These are phyloP conservation scores for Campylorhamphus procurvoides DNA, from an alignment of 2,113 vertebrate species.

Conservation along the genomic window DNA sequence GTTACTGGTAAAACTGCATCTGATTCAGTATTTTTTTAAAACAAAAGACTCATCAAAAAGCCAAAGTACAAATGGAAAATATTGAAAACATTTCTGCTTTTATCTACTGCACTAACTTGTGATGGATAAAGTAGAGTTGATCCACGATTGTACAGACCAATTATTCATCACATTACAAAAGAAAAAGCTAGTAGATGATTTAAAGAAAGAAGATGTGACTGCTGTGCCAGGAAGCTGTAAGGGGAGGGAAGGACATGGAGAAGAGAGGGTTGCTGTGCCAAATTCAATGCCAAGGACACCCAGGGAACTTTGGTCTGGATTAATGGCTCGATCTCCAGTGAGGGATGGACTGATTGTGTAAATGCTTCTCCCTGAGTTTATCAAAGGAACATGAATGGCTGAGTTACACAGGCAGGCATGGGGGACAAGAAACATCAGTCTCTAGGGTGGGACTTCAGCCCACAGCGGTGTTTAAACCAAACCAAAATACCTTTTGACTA, in stretches of 20 bases:
- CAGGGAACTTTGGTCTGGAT: neutral
- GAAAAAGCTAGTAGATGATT: neutral
- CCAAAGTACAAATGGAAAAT: neutral
- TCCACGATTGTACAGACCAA: neutral
- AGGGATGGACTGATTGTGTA: neutral
- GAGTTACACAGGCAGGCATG: neutral
- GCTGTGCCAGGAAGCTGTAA: neutral
- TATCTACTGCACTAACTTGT: neutral
- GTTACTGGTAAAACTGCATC: neutral
- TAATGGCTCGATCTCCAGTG: rapidly evolving
- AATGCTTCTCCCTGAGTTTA: neutral
- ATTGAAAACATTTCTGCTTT: neutral
- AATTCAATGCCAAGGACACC: neutral
- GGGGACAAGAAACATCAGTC: neutral
- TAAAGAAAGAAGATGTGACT: neutral
- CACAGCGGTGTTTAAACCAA: neutral
- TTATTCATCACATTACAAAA: neutral
- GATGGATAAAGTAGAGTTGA: neutral
- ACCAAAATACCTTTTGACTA: rapidly evolving
- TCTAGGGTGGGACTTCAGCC: neutral
- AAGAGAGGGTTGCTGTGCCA: rapidly evolving
- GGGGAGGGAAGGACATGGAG: rapidly evolving
- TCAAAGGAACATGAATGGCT: neutral
- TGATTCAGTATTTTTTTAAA: neutral
- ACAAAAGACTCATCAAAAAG: neutral